These are phyloP conservation scores for Drosophila pseudotalamancana DNA, from an alignment of 2,888 invertebrate genomes.

Conservation along the genomic window DNA sequence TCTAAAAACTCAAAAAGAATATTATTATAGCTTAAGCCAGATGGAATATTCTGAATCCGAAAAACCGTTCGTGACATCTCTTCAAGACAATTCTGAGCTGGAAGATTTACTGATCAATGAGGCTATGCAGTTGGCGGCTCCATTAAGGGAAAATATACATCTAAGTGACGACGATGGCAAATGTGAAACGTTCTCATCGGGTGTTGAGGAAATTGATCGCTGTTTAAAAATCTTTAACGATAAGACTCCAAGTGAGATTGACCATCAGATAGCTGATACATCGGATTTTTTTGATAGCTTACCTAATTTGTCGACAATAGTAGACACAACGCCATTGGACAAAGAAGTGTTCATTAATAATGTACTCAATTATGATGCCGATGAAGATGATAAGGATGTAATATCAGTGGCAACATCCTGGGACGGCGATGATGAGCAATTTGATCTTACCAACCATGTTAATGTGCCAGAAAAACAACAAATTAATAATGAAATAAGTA, in stretches of 20 bases:
- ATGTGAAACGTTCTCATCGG: neutral
- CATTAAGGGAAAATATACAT: neutral
- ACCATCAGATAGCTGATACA: conserved; percentile 9
- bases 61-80: neutral
- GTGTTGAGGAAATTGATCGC: conserved; percentile 14
- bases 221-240: conserved; percentile 10
- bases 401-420: conserved; percentile 56
- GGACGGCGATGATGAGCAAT: conserved; percentile 42
- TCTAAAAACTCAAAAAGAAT: neutral
- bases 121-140: neutral
- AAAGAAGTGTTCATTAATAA: conserved; percentile 4
- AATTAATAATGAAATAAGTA: neutral
- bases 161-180: neutral
- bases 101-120: conserved; percentile 14
- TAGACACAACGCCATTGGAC: conserved; percentile 26
- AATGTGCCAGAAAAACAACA: too few relatives aligned
- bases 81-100: neutral
- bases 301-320: neutral
- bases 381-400: conserved; percentile 32
- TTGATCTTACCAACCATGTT: neutral
- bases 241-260: conserved; percentile 26
- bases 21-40: neutral
- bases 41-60: neutral
- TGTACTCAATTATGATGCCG: conserved; percentile 38
- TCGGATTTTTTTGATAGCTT: conserved; percentile 22